phyloP scores from a whole-genome alignment of 2,888 invertebrate species.

The Tenodera sinensis region DNA sequence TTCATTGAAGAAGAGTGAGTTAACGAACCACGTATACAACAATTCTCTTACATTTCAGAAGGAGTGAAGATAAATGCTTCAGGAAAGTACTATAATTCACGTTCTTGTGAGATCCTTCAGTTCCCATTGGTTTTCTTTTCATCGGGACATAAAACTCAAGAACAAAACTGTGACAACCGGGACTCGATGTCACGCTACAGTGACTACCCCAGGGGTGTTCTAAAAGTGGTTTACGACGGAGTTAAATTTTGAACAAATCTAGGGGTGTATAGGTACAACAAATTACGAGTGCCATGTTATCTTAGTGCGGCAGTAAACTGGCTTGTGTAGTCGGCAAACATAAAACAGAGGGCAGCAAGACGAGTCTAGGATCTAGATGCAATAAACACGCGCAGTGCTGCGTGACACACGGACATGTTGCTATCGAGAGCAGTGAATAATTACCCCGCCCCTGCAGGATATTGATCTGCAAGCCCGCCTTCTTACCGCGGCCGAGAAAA shows the following conservation, averaged over 20 bases:
- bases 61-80: too few species aligned
- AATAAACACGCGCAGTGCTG: not conserved
- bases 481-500: not conserved
- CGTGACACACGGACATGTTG: not conserved
- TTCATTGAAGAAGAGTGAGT: too few species aligned
- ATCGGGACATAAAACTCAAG: not conserved
- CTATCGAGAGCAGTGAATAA: not conserved
- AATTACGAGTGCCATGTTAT: not conserved
- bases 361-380: not conserved
- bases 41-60: too few species aligned
- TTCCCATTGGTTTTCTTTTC: not conserved
- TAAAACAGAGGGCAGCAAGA: not conserved
- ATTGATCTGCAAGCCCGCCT: not conserved
- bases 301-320: not conserved
- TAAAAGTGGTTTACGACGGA: not conserved
- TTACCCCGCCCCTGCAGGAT: not conserved
- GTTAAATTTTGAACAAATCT: not conserved
- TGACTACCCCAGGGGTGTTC: not conserved
- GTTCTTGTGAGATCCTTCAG: too few species aligned
- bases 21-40: too few species aligned
- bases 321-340: not conserved
- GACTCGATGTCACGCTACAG: not conserved
- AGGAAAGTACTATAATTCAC: too few species aligned
- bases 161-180: not conserved
- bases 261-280: not conserved